phyloP scores from a whole-genome alignment of 1,140 invertebrate species.

The Drosophila virilis region DNA sequence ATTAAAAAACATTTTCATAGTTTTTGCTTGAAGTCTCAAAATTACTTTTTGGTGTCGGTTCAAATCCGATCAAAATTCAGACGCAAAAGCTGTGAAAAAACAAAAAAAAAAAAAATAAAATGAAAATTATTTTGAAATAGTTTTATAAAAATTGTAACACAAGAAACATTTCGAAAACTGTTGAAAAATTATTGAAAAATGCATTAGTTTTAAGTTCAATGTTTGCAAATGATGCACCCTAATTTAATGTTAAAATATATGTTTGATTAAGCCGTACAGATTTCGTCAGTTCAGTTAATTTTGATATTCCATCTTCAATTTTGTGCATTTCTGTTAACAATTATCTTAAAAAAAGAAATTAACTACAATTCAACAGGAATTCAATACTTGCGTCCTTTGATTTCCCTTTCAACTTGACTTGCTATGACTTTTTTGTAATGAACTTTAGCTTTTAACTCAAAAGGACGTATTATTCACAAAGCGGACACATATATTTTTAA shows the following conservation, averaged over 20 bases:
- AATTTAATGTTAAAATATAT: constrained; percentile 41
- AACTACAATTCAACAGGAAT: neutral
- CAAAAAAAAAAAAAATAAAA: constrained; percentile 36
- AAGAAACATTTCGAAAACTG: constrained; percentile 13
- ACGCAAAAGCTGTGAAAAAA: constrained; percentile 53
- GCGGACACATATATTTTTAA: constrained; percentile 34
- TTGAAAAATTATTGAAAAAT: constrained; percentile 33
- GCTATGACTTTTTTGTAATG: constrained; percentile 32
- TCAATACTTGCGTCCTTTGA: neutral
- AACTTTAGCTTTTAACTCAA: constrained; percentile 52
- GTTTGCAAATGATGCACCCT: constrained; percentile 52
- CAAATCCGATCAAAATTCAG: constrained; percentile 49
- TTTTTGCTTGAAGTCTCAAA: constrained; percentile 59
- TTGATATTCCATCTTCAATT: constrained; percentile 34
- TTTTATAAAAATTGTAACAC: constrained; percentile 50
- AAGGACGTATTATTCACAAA: constrained; percentile 49
- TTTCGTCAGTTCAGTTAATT: constrained; percentile 41
- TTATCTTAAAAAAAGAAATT: neutral
- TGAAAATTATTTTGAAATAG: constrained; percentile 37
- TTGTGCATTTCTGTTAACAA: constrained; percentile 56
- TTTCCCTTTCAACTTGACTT: constrained; percentile 28
- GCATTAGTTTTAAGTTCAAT: constrained; percentile 61
- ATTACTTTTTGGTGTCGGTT: constrained; percentile 63
- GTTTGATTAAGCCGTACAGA: constrained; percentile 39
- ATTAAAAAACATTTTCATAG: constrained; percentile 40